Percentiles rank a stretch among this genome's conserved stretches.
phyloP scores from a whole-genome alignment of 2,113 vertebrate genomes.

The Todiramphus saurophagus region DNA sequence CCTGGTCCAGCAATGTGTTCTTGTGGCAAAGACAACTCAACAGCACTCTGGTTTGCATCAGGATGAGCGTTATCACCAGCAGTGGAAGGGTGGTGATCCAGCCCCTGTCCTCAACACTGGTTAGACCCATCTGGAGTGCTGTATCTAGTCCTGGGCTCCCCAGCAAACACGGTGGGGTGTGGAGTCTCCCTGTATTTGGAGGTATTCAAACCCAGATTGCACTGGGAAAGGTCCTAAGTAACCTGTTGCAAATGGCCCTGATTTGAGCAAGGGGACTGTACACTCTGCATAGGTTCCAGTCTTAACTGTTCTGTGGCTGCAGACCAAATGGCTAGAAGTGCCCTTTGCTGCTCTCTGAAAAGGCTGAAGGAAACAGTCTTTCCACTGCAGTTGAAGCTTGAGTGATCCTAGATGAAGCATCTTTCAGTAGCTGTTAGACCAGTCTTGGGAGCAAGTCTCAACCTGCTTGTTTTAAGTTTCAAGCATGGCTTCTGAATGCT shows the following conservation, averaged over 20 bases:
- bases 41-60: background rate
- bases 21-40: background rate
- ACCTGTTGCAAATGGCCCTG: background rate
- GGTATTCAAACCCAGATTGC: background rate
- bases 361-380: background rate
- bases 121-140: background rate
- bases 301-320: accelerated
- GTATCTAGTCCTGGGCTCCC: background rate
- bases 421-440: constrained; percentile 9
- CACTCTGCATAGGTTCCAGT: background rate
- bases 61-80: background rate
- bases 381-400: background rate
- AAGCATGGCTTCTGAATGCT: background rate
- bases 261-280: background rate
- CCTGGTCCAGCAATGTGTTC: background rate
- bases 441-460: constrained; percentile 1
- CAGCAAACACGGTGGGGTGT: background rate
- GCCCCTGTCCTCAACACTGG: accelerated
- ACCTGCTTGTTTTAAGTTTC: background rate
- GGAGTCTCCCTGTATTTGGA: background rate
- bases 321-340: background rate
- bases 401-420: background rate
- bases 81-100: background rate
- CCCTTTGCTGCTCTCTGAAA: background rate
- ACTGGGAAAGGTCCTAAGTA: background rate